Percentiles rank a stretch among this genome's conserved stretches.
Evolutionary conservation across 2,888 invertebrate species (phyloP).

Genomic region (Drosophila emarginata): DNA sequence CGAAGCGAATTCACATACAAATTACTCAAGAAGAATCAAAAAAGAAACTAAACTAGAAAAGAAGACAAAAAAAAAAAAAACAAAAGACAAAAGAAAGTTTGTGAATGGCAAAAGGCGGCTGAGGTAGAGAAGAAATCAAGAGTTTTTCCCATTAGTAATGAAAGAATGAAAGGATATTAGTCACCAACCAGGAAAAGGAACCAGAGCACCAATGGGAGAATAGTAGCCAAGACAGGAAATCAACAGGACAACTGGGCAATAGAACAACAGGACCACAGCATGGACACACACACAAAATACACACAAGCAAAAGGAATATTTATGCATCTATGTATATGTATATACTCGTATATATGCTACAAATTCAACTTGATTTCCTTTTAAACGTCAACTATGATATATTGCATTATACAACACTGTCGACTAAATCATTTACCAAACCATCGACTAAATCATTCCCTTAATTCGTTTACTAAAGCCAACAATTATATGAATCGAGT

Average conservation of each 20-base stretch:
- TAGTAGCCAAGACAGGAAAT: conserved; percentile 24
- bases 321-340: no score
- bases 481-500: no score
- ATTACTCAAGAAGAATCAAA: no score
- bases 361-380: background rate
- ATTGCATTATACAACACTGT: no score
- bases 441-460: no score
- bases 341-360: background rate
- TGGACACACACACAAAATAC: background rate
- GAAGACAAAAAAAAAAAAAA: background rate
- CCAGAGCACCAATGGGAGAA: conserved; percentile 15
- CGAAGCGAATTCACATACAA: conserved; percentile 31
- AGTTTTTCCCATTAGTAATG: background rate
- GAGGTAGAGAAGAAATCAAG: background rate
- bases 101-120: background rate
- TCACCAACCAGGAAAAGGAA: conserved; percentile 29
- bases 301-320: no score
- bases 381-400: background rate
- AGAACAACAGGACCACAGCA: background rate
- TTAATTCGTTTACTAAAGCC: no score
- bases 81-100: conserved; percentile 25
- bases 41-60: no score
- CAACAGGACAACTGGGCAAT: conserved; percentile 28
- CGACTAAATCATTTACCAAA: no score
- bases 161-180: conserved; percentile 6